Conservation (phyloP, 2,113 vertebrate genomes). For the Tragelaphus buxtoni region DNA sequence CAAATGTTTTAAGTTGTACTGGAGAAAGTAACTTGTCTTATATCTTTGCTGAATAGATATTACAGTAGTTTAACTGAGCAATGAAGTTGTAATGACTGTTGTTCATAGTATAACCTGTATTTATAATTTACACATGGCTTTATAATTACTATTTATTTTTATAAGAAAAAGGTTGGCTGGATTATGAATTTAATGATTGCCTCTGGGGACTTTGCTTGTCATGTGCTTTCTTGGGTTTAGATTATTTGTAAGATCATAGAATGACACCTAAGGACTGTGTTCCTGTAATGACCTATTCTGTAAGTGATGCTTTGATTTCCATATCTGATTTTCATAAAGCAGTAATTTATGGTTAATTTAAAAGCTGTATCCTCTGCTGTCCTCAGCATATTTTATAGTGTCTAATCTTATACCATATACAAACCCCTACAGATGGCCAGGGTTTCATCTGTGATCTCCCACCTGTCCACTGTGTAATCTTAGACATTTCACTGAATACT, state of each 20-base stretch:
- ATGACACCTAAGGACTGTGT: not conserved
- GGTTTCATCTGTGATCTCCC: not conserved
- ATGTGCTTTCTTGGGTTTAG: not conserved
- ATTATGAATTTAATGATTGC: not conserved
- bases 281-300: not conserved
- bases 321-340: not conserved
- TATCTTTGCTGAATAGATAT: not conserved
- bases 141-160: not conserved
- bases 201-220: not conserved
- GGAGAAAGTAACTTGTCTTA: not conserved
- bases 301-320: conserved; percentile 6
- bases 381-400: not conserved
- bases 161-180: not conserved
- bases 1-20: not conserved
- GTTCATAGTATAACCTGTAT: not conserved
- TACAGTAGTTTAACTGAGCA: not conserved
- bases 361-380: not conserved
- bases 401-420: not conserved
- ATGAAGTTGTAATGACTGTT: not conserved
- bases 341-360: not conserved
- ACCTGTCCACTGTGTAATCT: not conserved
- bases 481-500: not conserved
- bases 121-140: not conserved
- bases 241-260: not conserved
- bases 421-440: not conserved